Percentiles rank a stretch among this genome's conserved stretches.
These are phyloP conservation scores for Chymomyza fuscimana DNA, from an alignment of 2,888 invertebrate genomes.

Conservation along the genomic window DNA sequence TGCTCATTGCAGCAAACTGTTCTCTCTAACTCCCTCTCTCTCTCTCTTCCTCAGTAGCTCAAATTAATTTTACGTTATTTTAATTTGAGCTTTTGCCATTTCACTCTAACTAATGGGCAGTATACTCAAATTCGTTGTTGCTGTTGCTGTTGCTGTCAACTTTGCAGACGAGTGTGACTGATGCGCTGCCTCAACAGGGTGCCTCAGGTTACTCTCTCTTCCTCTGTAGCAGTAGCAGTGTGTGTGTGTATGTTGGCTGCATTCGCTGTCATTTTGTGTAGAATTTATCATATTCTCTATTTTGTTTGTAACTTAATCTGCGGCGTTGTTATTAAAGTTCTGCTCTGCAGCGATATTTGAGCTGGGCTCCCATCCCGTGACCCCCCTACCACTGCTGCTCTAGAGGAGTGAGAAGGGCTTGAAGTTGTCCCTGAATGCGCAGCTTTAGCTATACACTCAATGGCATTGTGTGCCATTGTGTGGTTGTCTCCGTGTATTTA, in stretches of 20 bases:
- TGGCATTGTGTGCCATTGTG: slow-evolving; percentile 36
- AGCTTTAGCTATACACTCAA: neutral
- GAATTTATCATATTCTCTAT: slow-evolving; percentile 75
- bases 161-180: slow-evolving; percentile 22
- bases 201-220: slow-evolving; percentile 56
- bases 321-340: slow-evolving; percentile 72
- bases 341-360: slow-evolving; percentile 67
- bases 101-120: slow-evolving; percentile 31
- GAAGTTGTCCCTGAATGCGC: neutral
- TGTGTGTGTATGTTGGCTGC: slow-evolving; percentile 30
- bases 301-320: slow-evolving; percentile 71
- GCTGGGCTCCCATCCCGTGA: slow-evolving; percentile 30
- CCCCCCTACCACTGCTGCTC: neutral
- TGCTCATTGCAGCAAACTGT: neutral
- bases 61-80: slow-evolving; percentile 72
- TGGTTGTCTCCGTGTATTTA: slow-evolving; percentile 24
- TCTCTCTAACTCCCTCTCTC: neutral
- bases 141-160: slow-evolving; percentile 33
- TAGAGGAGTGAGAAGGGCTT: neutral
- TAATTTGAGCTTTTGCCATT: slow-evolving; percentile 57
- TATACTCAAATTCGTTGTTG: slow-evolving; percentile 9
- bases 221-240: neutral
- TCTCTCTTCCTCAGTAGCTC: slow-evolving; percentile 42
- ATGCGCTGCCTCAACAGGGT: slow-evolving; percentile 50
- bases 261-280: slow-evolving; percentile 60